Evolutionary conservation across 2,888 invertebrate genomes (phyloP), one percentile per base, ranked within the genome.

Genomic region (Polymixis lichenea): DNA sequence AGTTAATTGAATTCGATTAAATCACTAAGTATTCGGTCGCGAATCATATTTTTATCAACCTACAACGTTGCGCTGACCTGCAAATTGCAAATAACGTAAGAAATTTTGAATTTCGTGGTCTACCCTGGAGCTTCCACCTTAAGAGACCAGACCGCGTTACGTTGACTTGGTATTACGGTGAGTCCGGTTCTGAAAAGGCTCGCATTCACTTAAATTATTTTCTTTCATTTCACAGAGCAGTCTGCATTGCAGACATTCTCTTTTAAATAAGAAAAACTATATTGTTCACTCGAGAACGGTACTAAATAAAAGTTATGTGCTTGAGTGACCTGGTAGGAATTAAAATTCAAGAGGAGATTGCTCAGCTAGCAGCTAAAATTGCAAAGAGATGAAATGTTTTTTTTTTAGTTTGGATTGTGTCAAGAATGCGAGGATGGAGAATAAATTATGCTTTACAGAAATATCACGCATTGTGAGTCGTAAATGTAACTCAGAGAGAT

Each of bases 201-300:
- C 78, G 80, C 89, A 88, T 90, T 90, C 88, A 85, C 88, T 87
- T 85, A 90, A 90, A 90, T 91, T 88, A 86, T 88, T 89, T 88
- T 89, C 87, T 87, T 87, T 86, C 80, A 85, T 90, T 90, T 86
- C 86, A 85, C 85, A 83, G 85, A 89, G 86, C 83, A 86, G 88
- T 78, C 92, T 91, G 93, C 93, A 92, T 84, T 93, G 94, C 92
- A 92, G 91, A 86, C 87, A 87, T 89, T 91, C 89, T 83, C 81
- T 89, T 86, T 84, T 83, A 86, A 91, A 91, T 88, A 88, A 91
- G 89, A 89, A 88, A 89, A 91, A 89, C 87, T 88, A 86, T 86
- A 89, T 89, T 91, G 90, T 90, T 89, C 88, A 82, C 88, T 86
- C 72, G 84, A 84, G 84, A 82, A 76, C 65, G 62, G 79, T 76